Evolutionary conservation across 2,113 vertebrate genomes (phyloP).

Genomic region (Dinomys branickii): DNA sequence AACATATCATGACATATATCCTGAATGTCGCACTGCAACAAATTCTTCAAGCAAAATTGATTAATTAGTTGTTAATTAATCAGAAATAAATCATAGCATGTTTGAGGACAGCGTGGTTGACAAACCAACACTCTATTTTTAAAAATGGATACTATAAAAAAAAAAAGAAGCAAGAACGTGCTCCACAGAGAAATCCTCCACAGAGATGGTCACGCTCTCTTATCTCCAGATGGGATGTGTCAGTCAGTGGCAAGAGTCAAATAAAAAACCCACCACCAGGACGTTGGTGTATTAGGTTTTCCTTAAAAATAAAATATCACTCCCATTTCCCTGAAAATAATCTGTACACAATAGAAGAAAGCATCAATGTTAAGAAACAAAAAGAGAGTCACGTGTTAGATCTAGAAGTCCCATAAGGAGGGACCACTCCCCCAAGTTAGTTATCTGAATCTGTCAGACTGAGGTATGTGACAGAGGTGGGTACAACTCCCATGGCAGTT

Average conservation of each 20-base stretch:
- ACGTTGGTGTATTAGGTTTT: not conserved
- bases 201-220: too few relatives aligned
- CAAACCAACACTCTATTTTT: not conserved
- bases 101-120: not conserved
- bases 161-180: not conserved
- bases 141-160: not conserved
- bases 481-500: too few relatives aligned
- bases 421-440: not conserved
- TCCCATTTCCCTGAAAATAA: not conserved
- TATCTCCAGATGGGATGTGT: not conserved
- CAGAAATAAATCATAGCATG: not conserved
- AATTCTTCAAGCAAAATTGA: not conserved
- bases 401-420: not conserved
- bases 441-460: not conserved
- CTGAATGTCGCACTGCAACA: not conserved
- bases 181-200: not conserved
- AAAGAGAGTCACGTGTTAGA: not conserved
- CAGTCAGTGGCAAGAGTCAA: not conserved
- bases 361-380: not conserved
- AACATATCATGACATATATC: not conserved
- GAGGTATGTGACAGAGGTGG: not conserved
- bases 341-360: not conserved
- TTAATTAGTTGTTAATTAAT: not conserved
- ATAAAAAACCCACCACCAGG: not conserved
- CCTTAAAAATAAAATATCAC: too few relatives aligned